Evolutionary conservation across 2,113 vertebrate species (phyloP).

Genomic region (Illadopsis cleaveri): DNA sequence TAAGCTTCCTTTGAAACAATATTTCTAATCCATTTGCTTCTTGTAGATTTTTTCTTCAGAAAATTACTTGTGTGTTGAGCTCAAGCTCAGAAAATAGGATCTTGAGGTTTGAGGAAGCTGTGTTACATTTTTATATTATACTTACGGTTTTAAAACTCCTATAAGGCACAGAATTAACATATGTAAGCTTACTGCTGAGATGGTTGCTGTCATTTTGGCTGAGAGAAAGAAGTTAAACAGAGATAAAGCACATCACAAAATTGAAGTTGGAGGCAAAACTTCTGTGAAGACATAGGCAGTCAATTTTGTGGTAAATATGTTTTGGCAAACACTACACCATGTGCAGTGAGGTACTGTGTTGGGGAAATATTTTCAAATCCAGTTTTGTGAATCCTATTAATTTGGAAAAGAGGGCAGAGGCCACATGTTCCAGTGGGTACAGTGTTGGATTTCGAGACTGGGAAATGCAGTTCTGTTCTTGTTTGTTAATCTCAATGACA

Average conservation of each 20-base stretch:
- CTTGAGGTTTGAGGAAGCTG: not conserved
- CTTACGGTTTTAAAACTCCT: not conserved
- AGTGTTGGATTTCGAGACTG: not conserved
- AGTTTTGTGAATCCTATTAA: not conserved
- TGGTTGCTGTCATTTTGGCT: not conserved
- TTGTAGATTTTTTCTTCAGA: not conserved
- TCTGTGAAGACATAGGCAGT: not conserved
- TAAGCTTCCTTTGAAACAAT: not conserved
- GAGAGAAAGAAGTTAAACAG: not conserved
- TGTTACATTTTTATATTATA: not conserved
- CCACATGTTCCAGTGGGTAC: not conserved
- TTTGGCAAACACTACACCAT: not conserved
- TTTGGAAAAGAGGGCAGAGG: not conserved
- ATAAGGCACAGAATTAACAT: not conserved
- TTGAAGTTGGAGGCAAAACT: not conserved
- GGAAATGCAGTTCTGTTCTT: not conserved
- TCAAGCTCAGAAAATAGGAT: not conserved
- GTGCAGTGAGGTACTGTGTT: not conserved
- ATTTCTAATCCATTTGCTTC: not conserved
- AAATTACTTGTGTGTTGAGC: not conserved
- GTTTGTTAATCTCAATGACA: not conserved
- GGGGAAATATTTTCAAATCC: not conserved
- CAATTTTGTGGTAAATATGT: not conserved
- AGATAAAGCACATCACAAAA: not conserved
- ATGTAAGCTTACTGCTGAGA: not conserved